Percentiles rank a stretch among this genome's conserved stretches.
phyloP scores from a whole-genome alignment of 1,140 invertebrate species.

The Drosophila bocqueti region DNA sequence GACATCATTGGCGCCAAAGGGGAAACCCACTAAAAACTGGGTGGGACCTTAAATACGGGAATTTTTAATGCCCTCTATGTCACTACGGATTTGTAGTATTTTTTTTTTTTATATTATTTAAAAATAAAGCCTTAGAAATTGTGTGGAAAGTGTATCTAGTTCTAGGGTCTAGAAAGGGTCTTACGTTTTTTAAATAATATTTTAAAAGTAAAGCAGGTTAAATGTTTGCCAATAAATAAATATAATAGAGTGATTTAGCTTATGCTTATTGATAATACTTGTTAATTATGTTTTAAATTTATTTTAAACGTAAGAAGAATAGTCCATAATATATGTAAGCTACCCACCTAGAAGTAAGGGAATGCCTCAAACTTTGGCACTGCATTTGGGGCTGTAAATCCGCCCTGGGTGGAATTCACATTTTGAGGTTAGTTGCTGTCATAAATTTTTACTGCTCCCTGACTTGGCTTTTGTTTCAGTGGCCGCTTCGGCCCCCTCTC shows the following conservation, averaged over 20 bases:
- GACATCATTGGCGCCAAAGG: constrained; percentile 71
- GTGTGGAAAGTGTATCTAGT: neutral
- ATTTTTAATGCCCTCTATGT: constrained; percentile 28
- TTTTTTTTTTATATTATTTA: too few species aligned
- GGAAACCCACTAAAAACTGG: constrained; percentile 23
- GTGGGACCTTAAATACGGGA: neutral
- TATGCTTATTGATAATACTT: too few species aligned
- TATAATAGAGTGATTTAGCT: too few species aligned
- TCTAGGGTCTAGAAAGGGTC: neutral
- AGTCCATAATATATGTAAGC: too few species aligned
- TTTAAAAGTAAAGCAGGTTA: neutral
- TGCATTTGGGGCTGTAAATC: constrained; percentile 62
- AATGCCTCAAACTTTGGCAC: constrained; percentile 51
- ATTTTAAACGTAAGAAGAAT: neutral
- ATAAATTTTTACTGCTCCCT: constrained; percentile 75
- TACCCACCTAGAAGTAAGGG: neutral
- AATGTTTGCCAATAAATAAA: too few species aligned
- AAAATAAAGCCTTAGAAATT: too few species aligned
- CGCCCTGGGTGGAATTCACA: constrained; percentile 58
- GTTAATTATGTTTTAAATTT: neutral
- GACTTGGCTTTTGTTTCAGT: constrained; percentile 61
- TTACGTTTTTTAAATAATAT: neutral
- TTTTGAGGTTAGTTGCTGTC: constrained; percentile 81
- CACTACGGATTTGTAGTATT: neutral
- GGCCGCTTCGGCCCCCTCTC: neutral